phyloP scores from a whole-genome alignment of 2,113 vertebrate species.

The Cnemophilus loriae region DNA sequence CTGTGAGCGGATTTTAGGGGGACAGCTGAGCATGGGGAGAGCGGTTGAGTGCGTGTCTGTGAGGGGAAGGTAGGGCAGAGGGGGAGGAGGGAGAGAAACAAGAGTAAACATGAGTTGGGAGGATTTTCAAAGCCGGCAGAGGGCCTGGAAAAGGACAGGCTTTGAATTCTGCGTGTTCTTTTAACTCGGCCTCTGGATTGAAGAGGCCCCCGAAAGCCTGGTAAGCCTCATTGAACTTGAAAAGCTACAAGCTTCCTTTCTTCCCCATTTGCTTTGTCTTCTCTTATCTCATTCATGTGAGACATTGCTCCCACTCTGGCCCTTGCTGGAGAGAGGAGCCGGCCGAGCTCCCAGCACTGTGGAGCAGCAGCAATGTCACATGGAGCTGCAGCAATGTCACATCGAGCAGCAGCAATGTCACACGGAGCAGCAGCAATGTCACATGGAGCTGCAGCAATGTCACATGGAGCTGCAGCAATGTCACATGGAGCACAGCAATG shows the following conservation, averaged over 20 bases:
- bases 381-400: not conserved
- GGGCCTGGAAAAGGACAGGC: constrained; percentile 59
- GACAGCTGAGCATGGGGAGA: accelerated
- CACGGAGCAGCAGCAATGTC: not conserved
- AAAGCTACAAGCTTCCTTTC: constrained; percentile 74
- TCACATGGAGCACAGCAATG: not conserved
- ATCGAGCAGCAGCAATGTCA: not conserved
- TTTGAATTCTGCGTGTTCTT: constrained; percentile 66
- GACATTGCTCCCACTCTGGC: not conserved
- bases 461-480: too few species aligned
- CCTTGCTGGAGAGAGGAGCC: not conserved
- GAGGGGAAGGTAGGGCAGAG: not conserved
- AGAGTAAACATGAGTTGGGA: constrained; percentile 12
- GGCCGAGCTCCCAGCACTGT: not conserved
- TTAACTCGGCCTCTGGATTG: constrained; percentile 62
- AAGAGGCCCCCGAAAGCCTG: constrained; percentile 65
- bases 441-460: not conserved
- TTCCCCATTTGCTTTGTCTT: constrained; percentile 63
- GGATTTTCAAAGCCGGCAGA: constrained; percentile 52
- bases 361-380: not conserved
- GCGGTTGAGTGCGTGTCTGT: not conserved
- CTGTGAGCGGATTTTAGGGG: not conserved
- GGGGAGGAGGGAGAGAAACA: not conserved
- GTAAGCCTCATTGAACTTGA: constrained; percentile 78
- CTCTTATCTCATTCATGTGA: constrained; percentile 70